These are phyloP conservation scores for Oncorhynchus gorbuscha DNA, from an alignment of 2,113 vertebrate species.

Conservation along the genomic window DNA sequence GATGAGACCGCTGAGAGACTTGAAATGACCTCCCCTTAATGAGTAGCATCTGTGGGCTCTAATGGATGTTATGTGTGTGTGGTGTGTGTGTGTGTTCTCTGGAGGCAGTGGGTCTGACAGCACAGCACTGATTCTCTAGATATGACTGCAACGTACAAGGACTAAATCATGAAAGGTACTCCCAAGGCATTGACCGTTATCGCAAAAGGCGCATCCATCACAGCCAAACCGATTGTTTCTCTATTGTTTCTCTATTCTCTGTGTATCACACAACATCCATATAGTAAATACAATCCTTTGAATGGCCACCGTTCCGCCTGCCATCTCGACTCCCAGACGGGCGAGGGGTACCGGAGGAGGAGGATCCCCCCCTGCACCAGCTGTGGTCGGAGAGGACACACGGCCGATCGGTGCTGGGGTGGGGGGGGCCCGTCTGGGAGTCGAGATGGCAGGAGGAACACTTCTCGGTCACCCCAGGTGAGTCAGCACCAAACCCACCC, in stretches of 20 bases:
- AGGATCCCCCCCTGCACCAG: no score
- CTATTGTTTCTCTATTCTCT: neutral
- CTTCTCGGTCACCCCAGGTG: no score
- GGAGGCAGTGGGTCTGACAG: neutral
- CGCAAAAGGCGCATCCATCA: neutral
- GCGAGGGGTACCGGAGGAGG: no score
- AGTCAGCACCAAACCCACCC: no score
- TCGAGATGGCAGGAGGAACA: no score
- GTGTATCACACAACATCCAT: neutral
- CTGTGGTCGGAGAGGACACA: no score
- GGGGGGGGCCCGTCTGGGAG: no score
- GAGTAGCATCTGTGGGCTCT: neutral
- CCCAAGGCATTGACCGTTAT: neutral
- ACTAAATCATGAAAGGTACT: neutral
- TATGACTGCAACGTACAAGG: neutral
- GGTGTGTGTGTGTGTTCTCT: neutral
- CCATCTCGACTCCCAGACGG: no score
- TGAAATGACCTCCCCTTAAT: slow-evolving; percentile 2
- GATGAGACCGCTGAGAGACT: neutral
- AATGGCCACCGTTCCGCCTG: no score
- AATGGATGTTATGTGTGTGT: neutral
- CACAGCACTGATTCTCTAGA: neutral
- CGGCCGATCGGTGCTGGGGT: no score
- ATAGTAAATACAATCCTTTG: no score
- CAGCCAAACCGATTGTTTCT: neutral